A percentile compares a stretch with the other conserved stretches of the same genome.
Conservation (phyloP, 2,797 vertebrate species). For the Chaunax sp. region DNA sequence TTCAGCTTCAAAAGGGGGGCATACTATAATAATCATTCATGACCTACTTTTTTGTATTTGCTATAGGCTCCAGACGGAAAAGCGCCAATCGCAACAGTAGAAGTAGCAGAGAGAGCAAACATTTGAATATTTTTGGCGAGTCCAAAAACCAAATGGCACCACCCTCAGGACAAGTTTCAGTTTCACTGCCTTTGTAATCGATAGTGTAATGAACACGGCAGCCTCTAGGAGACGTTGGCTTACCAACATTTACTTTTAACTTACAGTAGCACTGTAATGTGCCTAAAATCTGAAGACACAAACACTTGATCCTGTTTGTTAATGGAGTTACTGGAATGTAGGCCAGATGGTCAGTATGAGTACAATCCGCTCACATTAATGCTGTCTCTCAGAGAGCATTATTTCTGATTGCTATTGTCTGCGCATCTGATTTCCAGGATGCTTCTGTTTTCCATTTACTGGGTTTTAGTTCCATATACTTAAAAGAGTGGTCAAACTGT, state of each 20-base stretch:
- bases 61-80: too few relatives aligned
- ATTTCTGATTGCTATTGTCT: background rate
- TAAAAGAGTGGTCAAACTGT: background rate
- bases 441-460: background rate
- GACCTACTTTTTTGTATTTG: background rate
- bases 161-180: background rate
- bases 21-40: background rate
- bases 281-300: slow-evolving; percentile 1
- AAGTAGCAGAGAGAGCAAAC: too few relatives aligned
- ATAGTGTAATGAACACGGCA: slow-evolving; percentile 4
- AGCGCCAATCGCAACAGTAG: too few relatives aligned
- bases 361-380: slow-evolving; percentile 13
- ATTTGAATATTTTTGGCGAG: background rate
- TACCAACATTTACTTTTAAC: background rate
- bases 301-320: slow-evolving; percentile 8
- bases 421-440: background rate
- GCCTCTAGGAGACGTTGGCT: background rate
- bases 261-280: background rate
- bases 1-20: too few relatives aligned
- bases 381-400: background rate
- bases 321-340: background rate
- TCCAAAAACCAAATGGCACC: background rate
- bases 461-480: background rate
- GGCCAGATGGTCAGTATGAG: slow-evolving; percentile 1
- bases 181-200: slow-evolving; percentile 2